Base-by-base conservation (phyloP, 2,113 vertebrate genomes). In the Himantopus leucocephalus region DNA sequence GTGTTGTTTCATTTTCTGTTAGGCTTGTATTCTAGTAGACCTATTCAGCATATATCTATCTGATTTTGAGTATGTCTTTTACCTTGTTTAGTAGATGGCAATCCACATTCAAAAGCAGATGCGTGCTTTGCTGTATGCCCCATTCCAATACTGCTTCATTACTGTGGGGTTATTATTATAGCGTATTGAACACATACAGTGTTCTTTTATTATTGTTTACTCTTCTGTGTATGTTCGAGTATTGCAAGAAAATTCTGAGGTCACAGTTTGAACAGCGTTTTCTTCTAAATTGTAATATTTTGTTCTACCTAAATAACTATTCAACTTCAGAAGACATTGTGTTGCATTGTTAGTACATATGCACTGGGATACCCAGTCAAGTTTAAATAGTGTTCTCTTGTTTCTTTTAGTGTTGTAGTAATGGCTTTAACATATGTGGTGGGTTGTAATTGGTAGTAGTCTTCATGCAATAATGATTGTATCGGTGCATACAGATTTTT, bases 141-240 rank as follows among this genome's bases (percentile, higher is more conserved):
- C 78, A 4, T 59, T 82, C n/a, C 22, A 48, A 41, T 11, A 16
- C 4, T 14, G 16, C 50, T 53, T 67, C 10, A 4, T 79, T 82
- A 10, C 16, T 59, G 10, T 43, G 52, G 35, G 6, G 6, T 75
- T 76, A 12, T 73, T 50, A 5, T 63, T 26, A 14, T 2, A 41
- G 30, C 8, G 2, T 60, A 50, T 24, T 35, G 26, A 59, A 23
- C 39, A n/a, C 0, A 0, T 53, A 27, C 14, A 12, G 2, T 80
- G 12, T 60, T 70, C 10, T 81, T 10, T 55, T 82, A 11, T 76
- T 50, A 41, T 7, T 62, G 5, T 35, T 5, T 52, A 12, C 1
- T 1, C 3, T 87, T 83, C 12, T 47, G 3, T 67, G 11, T 53
- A 8, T 39, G 17, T 71, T 58, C 35, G 30, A 78, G 8, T 15